Conservation (phyloP, 2,888 invertebrate genomes). For the Lathronympha strigana region DNA sequence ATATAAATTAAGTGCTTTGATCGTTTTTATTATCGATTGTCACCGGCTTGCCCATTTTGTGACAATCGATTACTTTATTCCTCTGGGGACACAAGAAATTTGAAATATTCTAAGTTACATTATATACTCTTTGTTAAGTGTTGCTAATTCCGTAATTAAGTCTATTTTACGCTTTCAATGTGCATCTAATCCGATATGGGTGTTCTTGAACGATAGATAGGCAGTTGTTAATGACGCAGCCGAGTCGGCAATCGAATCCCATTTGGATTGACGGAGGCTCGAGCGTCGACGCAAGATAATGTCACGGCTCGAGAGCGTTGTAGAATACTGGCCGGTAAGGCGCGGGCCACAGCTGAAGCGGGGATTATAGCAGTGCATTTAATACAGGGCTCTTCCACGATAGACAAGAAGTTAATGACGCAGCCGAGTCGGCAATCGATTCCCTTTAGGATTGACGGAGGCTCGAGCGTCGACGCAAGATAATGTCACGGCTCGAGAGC, state of each 20-base stretch:
- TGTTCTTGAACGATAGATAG: constrained; percentile 14
- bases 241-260: constrained; percentile 24
- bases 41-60: too few species aligned
- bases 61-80: too few species aligned
- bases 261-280: constrained; percentile 26
- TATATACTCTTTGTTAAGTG: neutral
- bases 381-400: neutral
- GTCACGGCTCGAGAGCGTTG: constrained; percentile 28
- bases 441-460: constrained; percentile 20
- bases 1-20: too few species aligned
- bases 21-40: too few species aligned
- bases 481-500: constrained; percentile 26
- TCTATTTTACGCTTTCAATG: neutral
- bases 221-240: constrained; percentile 13
- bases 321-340: constrained; percentile 26
- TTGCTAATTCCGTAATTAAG: neutral
- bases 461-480: constrained; percentile 23
- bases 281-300: constrained; percentile 29
- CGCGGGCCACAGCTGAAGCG: neutral
- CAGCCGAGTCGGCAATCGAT: constrained; percentile 13
- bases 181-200: constrained; percentile 10
- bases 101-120: too few species aligned
- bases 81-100: too few species aligned
- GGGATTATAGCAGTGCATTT: too few species aligned
- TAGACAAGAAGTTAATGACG: constrained; percentile 15